Percentiles rank a stretch among this genome's conserved stretches.
These are phyloP conservation scores for Volucella zonaria DNA, from an alignment of 2,888 invertebrate genomes.

Conservation along the genomic window DNA sequence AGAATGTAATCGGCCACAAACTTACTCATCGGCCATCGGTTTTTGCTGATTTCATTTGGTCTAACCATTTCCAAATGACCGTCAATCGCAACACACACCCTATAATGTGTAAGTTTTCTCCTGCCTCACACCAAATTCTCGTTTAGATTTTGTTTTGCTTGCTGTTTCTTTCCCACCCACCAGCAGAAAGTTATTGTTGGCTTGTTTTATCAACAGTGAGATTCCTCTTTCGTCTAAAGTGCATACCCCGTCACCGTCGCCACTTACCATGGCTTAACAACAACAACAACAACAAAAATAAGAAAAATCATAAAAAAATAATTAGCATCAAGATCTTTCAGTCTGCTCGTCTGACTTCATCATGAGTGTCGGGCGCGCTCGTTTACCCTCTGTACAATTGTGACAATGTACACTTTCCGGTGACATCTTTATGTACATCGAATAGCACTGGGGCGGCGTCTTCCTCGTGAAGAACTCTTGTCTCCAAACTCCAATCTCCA, in stretches of 20 bases:
- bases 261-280: neutral
- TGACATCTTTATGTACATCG: conserved; percentile 42
- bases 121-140: conserved; percentile 24
- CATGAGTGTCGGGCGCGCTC: conserved; percentile 21
- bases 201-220: neutral
- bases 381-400: conserved; percentile 27
- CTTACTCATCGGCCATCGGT: neutral
- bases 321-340: conserved; percentile 46
- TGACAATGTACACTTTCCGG: conserved; percentile 35
- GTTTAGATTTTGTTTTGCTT: conserved; percentile 61
- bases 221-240: conserved; percentile 24
- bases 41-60: neutral
- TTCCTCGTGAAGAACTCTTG: neutral
- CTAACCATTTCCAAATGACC: conserved; percentile 11
- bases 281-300: conserved; percentile 28
- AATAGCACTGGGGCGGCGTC: conserved; percentile 19
- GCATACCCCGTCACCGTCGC: conserved; percentile 55
- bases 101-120: conserved; percentile 35
- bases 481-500: conserved; percentile 17
- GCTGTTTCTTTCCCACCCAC: conserved; percentile 34
- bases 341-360: conserved; percentile 42
- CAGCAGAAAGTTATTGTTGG: conserved; percentile 7
- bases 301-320: conserved; percentile 49
- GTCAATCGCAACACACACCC: conserved; percentile 48
- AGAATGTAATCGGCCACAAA: conserved; percentile 1